A percentile compares a stretch with the other conserved stretches of the same genome.
Conservation (phyloP, 1,140 invertebrate genomes). For the Drosophila ironensis region DNA sequence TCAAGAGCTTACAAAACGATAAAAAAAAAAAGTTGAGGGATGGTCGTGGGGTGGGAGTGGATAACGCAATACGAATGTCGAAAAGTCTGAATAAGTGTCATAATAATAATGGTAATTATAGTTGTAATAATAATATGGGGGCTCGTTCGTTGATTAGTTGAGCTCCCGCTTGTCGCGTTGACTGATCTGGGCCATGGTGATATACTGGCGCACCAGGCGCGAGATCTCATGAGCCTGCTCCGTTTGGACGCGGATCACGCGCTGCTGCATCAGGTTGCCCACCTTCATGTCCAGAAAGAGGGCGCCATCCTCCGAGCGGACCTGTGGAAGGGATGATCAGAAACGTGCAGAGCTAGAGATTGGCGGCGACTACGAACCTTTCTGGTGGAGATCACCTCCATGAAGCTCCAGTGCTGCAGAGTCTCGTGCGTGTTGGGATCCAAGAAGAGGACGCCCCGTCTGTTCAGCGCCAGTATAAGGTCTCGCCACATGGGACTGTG, state of each 20-base stretch:
- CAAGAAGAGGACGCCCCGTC: conserved; percentile 96
- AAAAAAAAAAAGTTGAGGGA: too few relatives aligned
- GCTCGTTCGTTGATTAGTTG: conserved; percentile 62
- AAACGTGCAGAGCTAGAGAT: too few relatives aligned
- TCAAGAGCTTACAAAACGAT: conserved; percentile 55
- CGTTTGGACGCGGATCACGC: conserved; percentile 97
- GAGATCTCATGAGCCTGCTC: conserved; percentile 98
- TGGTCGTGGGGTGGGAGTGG: not conserved
- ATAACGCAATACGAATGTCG: conserved; percentile 17
- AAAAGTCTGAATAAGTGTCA: conserved; percentile 18
- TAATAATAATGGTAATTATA: conserved; percentile 27
- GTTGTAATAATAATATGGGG: conserved; percentile 15
- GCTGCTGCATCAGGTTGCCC: conserved; percentile 97
- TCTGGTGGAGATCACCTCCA: conserved; percentile 96
- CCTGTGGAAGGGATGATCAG: conserved; percentile 78
- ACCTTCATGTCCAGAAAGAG: conserved; percentile 98
- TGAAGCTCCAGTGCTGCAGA: conserved; percentile 94
- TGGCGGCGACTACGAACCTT: conserved; percentile 88
- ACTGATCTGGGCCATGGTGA: conserved; percentile 91
- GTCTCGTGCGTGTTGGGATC: conserved; percentile 96
- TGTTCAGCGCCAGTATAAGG: conserved; percentile 95
- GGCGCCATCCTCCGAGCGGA: conserved; percentile 93
- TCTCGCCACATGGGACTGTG: conserved; percentile 88
- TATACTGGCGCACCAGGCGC: conserved; percentile 97
- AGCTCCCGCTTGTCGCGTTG: conserved; percentile 82